These are phyloP conservation scores for Nibea albiflora DNA, from an alignment of 2,113 vertebrate species.

Conservation along the genomic window DNA sequence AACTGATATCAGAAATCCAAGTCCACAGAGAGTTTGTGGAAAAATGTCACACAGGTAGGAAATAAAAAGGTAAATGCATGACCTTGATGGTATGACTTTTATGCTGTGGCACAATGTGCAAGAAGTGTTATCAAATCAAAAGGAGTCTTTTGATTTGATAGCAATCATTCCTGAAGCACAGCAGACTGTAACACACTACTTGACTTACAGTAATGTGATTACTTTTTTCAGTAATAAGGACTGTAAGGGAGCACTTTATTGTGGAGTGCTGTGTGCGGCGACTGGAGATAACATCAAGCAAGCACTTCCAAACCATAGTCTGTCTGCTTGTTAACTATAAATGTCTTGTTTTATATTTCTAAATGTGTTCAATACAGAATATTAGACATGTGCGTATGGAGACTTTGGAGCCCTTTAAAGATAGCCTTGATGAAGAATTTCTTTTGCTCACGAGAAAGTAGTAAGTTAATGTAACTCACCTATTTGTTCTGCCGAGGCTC, in stretches of 20 bases:
- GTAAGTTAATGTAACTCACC: neutral
- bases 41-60: slow-evolving; percentile 13
- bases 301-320: neutral
- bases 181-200: neutral
- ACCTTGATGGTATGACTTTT: neutral
- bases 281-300: neutral
- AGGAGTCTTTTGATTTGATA: neutral
- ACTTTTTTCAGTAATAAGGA: neutral
- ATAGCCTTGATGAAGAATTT: neutral
- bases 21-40: slow-evolving; percentile 14
- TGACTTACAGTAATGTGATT: neutral
- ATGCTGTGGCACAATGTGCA: neutral
- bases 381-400: neutral
- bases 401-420: neutral
- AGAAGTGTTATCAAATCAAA: too few relatives aligned
- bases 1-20: slow-evolving; percentile 48
- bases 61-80: neutral
- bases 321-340: neutral
- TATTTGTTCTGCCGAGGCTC: too few relatives aligned
- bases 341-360: neutral
- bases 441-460: neutral
- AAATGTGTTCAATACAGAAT: neutral
- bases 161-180: neutral
- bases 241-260: neutral
- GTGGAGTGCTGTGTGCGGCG: neutral